These are phyloP conservation scores for Thelaira solivaga DNA, from an alignment of 2,888 invertebrate genomes.

Conservation along the genomic window DNA sequence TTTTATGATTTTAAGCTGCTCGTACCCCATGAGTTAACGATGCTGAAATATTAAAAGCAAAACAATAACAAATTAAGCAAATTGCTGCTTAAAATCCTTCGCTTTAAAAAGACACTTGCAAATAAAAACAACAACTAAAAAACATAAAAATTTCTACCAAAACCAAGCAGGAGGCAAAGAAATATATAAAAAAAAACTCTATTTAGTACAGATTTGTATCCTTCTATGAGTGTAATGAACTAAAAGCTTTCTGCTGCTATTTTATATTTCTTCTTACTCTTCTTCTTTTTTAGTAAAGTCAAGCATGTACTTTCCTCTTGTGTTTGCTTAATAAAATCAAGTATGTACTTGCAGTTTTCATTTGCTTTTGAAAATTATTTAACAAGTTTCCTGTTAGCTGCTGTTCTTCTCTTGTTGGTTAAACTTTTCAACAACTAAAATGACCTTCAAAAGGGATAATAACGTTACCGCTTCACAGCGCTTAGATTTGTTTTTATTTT, in stretches of 20 bases:
- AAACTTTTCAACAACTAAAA: not conserved
- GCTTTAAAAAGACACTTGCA: too few relatives aligned
- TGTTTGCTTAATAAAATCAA: not conserved
- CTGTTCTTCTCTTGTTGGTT: not conserved
- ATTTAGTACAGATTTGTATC: not conserved
- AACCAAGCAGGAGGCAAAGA: not conserved
- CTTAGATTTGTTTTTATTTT: not conserved
- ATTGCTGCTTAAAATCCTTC: slow-evolving; percentile 37
- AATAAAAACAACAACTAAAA: too few relatives aligned
- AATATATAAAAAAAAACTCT: not conserved
- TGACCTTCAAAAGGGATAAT: not conserved
- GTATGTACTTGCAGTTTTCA: not conserved
- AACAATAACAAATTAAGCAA: slow-evolving; percentile 11
- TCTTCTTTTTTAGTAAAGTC: too few relatives aligned
- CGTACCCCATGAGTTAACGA: slow-evolving; percentile 43
- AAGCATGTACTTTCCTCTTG: not conserved
- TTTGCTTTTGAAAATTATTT: slow-evolving; percentile 24
- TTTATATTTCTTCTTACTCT: too few relatives aligned
- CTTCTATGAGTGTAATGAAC: not conserved
- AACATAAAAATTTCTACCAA: too few relatives aligned
- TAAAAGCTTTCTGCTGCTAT: too few relatives aligned
- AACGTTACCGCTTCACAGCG: not conserved
- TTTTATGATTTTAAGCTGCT: not conserved
- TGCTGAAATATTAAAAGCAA: slow-evolving; percentile 39
- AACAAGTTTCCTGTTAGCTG: not conserved